Conservation (phyloP, 2,113 vertebrate species). For the Mirounga angustirostris region DNA sequence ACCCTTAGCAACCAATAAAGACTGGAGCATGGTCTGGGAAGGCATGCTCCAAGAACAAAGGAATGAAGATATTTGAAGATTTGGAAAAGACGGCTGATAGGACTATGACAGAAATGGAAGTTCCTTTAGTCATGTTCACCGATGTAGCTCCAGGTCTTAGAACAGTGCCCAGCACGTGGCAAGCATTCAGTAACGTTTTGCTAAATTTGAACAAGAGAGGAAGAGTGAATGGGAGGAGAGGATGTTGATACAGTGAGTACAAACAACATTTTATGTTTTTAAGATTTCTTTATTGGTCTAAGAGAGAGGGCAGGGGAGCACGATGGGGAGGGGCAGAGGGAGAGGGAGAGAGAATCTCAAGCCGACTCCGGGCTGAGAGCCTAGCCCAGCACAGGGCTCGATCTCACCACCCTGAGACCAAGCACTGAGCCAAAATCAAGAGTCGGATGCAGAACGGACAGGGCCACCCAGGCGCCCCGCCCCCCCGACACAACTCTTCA, state of each 20-base stretch:
- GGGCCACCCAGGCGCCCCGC: background rate
- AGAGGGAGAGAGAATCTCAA: background rate
- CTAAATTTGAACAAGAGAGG: background rate
- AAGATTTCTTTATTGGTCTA: no score
- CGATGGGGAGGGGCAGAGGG: background rate
- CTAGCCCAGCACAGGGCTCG: background rate
- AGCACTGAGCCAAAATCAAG: background rate
- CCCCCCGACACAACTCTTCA: background rate
- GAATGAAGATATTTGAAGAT: background rate
- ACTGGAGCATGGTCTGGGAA: background rate
- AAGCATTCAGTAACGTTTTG: background rate
- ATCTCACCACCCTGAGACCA: background rate
- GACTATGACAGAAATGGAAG: background rate
- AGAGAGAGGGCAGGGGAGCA: background rate
- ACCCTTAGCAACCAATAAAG: background rate
- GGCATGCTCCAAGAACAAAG: background rate
- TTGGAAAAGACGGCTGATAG: background rate
- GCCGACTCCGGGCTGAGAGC: background rate
- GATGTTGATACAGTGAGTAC: background rate
- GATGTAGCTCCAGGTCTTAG: background rate
- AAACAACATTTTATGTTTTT: background rate
- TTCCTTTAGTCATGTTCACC: background rate
- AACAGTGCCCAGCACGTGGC: background rate
- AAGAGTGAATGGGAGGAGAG: background rate
- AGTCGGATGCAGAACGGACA: background rate